Percentiles rank a stretch among this genome's conserved stretches.
These are phyloP conservation scores for Apodemus sylvaticus DNA, from an alignment of 2,113 vertebrate genomes.

Conservation along the genomic window DNA sequence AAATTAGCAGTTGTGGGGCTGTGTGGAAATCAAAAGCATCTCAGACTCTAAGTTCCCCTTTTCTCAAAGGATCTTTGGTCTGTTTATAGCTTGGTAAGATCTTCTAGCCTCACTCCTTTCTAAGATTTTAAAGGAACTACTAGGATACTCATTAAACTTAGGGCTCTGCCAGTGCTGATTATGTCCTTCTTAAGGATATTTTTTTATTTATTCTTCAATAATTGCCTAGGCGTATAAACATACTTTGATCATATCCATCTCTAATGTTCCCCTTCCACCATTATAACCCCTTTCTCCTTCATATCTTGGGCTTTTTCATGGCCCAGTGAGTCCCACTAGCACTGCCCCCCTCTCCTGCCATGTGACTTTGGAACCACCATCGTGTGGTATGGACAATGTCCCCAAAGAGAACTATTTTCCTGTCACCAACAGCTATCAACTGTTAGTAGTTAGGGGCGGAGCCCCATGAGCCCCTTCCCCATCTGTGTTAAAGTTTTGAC, in stretches of 20 bases:
- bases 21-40: background rate
- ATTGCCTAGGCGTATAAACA: background rate
- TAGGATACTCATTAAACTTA: background rate
- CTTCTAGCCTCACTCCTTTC: background rate
- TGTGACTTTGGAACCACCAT: background rate
- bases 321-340: background rate
- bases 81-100: background rate
- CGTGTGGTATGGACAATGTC: background rate
- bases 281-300: background rate
- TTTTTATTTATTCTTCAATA: background rate
- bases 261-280: background rate
- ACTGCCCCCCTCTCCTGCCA: background rate
- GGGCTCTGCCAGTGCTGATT: background rate
- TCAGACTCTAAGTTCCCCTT: background rate
- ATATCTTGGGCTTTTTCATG: background rate
- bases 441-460: background rate
- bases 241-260: background rate
- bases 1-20: background rate
- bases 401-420: no score
- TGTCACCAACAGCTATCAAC: background rate
- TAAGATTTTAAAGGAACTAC: background rate
- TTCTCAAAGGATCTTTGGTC: background rate
- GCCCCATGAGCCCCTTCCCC: no score
- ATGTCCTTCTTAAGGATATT: background rate
- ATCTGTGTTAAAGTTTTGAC: background rate